A percentile compares a stretch with the other conserved stretches of the same genome.
Conservation (phyloP, 2,888 invertebrate genomes). For the Deilephila elpenor region DNA sequence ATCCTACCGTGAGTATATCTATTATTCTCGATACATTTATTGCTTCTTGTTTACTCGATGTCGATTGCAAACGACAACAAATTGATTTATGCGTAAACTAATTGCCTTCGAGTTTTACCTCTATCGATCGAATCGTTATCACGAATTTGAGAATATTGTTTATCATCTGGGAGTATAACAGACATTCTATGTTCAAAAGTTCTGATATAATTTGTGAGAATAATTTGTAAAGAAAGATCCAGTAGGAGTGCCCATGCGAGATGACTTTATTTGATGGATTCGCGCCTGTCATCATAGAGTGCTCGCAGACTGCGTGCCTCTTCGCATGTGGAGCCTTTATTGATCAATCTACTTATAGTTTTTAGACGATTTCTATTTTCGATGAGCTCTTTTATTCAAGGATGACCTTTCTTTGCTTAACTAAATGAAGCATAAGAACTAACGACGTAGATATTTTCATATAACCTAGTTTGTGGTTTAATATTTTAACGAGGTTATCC, state of each 20-base stretch:
- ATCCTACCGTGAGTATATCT: conserved; percentile 66
- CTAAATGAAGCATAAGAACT: background rate
- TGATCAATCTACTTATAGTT: conserved; percentile 61
- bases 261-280: conserved; percentile 29
- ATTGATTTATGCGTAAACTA: conserved; percentile 39
- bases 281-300: conserved; percentile 54
- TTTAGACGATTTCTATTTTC: conserved; percentile 17
- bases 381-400: background rate
- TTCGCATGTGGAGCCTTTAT: conserved; percentile 55
- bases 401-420: conserved; percentile 4
- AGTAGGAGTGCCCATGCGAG: background rate
- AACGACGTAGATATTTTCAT: conserved; percentile 3
- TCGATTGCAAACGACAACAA: conserved; percentile 37
- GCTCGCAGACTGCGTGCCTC: conserved; percentile 37
- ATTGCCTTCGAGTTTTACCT: conserved; percentile 49
- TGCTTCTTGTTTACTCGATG: background rate
- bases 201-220: background rate
- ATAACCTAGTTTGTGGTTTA: background rate
- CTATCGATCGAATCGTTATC: conserved; percentile 72
- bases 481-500: conserved; percentile 4
- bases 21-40: background rate
- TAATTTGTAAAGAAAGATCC: background rate
- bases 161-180: conserved; percentile 42
- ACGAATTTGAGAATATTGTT: conserved; percentile 60
- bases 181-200: background rate